Conservation (phyloP, 1,140 invertebrate genomes). For the Drosophila equinoxialis region DNA sequence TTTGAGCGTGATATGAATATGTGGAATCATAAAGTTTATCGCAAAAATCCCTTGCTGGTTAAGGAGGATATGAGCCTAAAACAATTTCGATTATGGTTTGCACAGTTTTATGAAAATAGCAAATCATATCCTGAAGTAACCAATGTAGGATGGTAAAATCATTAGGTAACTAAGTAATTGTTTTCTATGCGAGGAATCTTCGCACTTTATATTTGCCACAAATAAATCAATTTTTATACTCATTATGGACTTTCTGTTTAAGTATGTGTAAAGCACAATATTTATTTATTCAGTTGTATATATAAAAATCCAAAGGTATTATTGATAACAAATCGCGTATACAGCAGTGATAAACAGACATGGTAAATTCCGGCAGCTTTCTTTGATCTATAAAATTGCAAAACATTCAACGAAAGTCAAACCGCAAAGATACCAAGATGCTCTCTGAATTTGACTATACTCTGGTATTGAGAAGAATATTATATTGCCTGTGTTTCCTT, state of each 20-base stretch:
- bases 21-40: conserved; percentile 94
- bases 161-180: not conserved
- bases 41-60: conserved; percentile 88
- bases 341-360: not conserved
- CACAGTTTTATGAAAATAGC: conserved; percentile 93
- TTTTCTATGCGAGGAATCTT: conserved; percentile 6
- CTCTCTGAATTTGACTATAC: not conserved
- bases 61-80: conserved; percentile 89
- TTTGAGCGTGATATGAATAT: conserved; percentile 93
- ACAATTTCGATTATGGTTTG: conserved; percentile 91
- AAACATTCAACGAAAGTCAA: not conserved
- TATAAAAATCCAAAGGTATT: not conserved
- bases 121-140: conserved; percentile 82
- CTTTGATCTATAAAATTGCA: not conserved
- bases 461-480: conserved; percentile 1
- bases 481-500: conserved; percentile 88
- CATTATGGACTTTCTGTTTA: too few species aligned
- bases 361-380: not conserved
- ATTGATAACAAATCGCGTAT: not conserved
- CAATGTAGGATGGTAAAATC: conserved; percentile 37
- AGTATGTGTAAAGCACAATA: too few species aligned
- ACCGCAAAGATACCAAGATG: not conserved
- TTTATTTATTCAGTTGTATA: not conserved
- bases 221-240: not conserved
- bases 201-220: not conserved